Conservation (phyloP, 1,140 invertebrate species). For the silkworm (Bombyx mori) region DNA sequence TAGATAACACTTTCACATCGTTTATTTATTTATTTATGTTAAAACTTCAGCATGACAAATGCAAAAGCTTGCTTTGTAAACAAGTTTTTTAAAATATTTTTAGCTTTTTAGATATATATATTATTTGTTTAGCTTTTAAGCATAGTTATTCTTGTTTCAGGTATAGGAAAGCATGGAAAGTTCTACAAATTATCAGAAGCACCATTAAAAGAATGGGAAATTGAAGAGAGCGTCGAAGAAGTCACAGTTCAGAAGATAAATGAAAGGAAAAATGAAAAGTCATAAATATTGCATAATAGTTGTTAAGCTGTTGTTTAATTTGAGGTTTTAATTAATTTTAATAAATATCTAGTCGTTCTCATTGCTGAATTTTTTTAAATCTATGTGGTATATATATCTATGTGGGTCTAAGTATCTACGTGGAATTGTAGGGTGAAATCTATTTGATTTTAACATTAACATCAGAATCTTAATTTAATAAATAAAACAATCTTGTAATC, state of each 20-base stretch:
- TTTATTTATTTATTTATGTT: no score
- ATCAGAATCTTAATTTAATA: no score
- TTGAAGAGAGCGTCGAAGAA: constrained; percentile 45
- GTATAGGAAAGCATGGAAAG: constrained; percentile 83
- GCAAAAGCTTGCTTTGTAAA: neutral
- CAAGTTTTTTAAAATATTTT: neutral
- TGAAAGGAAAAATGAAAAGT: constrained; percentile 23
- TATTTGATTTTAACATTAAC: no score
- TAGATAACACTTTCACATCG: no score
- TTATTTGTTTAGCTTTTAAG: no score
- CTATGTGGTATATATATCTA: no score
- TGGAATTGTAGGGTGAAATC: no score
- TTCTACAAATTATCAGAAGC: constrained; percentile 74
- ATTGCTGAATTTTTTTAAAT: no score
- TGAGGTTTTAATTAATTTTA: neutral
- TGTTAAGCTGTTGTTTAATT: constrained; percentile 3
- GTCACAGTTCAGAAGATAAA: constrained; percentile 23
- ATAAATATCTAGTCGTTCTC: constrained; percentile 4
- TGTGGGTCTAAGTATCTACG: no score
- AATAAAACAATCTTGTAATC: no score
- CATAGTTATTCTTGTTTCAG: constrained; percentile 38
- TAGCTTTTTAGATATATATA: neutral
- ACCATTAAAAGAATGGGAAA: constrained; percentile 72
- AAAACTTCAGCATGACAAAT: neutral
- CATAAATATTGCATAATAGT: constrained; percentile 5